Evolutionary conservation across 2,888 invertebrate species (phyloP).

Genomic region (Fabriciana adippe): DNA sequence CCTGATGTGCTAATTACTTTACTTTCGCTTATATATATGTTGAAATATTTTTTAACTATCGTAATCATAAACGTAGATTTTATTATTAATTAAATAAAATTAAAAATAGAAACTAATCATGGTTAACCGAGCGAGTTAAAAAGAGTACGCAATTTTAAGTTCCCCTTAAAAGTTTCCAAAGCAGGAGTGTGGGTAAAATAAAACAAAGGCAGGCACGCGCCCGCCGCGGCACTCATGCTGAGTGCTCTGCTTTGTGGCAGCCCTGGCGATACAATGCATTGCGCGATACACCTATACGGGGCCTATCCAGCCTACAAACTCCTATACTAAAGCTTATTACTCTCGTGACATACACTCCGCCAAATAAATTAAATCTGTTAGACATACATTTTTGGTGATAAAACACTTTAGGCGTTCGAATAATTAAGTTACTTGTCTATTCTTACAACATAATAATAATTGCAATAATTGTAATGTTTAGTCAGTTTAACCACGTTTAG

Average conservation of each 20-base stretch:
- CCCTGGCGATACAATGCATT: slow-evolving; percentile 72
- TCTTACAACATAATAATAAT: no score
- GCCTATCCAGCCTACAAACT: slow-evolving; percentile 42
- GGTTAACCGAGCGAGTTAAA: slow-evolving; percentile 60
- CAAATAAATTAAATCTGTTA: slow-evolving; percentile 26
- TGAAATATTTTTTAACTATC: background rate
- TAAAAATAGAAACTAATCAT: slow-evolving; percentile 54
- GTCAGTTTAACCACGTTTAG: no score
- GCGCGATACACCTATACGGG: slow-evolving; percentile 47
- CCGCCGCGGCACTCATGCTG: slow-evolving; percentile 75
- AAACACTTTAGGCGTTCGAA: no score
- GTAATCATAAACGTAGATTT: background rate
- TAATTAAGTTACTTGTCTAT: no score
- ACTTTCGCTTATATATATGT: background rate
- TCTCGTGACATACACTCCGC: slow-evolving; percentile 34
- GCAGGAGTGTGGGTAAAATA: slow-evolving; percentile 77
- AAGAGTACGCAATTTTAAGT: slow-evolving; percentile 75
- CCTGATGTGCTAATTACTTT: slow-evolving; percentile 16
- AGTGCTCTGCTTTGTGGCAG: slow-evolving; percentile 79
- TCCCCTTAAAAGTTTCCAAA: slow-evolving; percentile 75
- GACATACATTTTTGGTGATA: background rate
- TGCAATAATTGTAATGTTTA: no score
- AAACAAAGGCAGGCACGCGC: slow-evolving; percentile 77
- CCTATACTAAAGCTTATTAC: slow-evolving; percentile 44
- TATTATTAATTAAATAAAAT: background rate